phyloP scores from a whole-genome alignment of 2,888 invertebrate species.

The Linnaemya vulpina region DNA sequence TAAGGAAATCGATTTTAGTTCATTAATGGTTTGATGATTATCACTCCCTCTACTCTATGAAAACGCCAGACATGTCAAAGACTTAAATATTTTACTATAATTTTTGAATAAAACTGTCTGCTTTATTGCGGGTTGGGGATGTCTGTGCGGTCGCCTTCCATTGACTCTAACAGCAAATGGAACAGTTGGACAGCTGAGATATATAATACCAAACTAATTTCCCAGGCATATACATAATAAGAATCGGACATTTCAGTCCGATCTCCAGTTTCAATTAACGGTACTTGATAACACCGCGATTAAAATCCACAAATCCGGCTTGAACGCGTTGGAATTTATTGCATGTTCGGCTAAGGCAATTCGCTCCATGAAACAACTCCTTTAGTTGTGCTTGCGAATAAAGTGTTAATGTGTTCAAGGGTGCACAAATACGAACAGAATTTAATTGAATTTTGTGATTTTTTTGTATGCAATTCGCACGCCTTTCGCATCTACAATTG shows the following conservation, averaged over 20 bases:
- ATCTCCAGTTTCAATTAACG: not conserved
- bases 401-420: constrained; percentile 17
- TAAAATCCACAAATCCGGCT: not conserved
- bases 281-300: not conserved
- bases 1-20: constrained; percentile 19
- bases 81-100: not conserved
- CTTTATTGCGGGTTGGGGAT: no score
- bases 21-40: constrained; percentile 49
- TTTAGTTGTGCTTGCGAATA: constrained; percentile 9
- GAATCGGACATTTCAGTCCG: not conserved
- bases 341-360: not conserved
- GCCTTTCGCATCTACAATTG: constrained; percentile 63
- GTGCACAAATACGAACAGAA: constrained; percentile 45
- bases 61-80: constrained; percentile 26
- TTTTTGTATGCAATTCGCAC: constrained; percentile 73
- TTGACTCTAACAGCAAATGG: no score
- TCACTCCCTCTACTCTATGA: not conserved
- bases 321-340: not conserved
- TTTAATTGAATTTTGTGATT: constrained; percentile 71
- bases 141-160: no score
- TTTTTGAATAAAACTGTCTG: not conserved
- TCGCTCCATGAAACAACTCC: constrained; percentile 8
- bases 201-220: no score
- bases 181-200: no score
- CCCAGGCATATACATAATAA: not conserved